Conservation (phyloP, 30 jellyfish, hydroid and myxozoan species). For the Sanderia malayensis region DNA sequence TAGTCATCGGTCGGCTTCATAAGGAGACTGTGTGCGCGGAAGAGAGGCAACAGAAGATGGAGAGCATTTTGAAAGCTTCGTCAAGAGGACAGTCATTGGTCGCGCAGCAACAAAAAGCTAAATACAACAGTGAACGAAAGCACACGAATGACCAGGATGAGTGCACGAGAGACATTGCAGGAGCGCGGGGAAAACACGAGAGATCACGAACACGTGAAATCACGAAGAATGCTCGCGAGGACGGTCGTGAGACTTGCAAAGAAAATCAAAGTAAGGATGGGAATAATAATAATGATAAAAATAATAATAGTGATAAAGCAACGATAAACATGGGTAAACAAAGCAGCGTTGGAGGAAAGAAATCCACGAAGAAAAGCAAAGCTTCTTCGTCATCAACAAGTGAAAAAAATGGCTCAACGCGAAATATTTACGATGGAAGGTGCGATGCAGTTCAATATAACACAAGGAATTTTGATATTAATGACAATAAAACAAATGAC, state of each 20-base stretch:
- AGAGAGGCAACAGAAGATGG: constrained; percentile 42
- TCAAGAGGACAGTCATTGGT: constrained; percentile 17
- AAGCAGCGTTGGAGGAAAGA: no score
- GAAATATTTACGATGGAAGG: no score
- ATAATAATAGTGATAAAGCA: neutral
- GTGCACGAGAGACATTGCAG: neutral
- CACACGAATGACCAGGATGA: neutral
- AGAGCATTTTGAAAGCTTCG: constrained; percentile 12
- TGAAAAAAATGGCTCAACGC: no score
- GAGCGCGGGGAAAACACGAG: neutral
- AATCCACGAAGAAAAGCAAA: no score
- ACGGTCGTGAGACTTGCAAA: no score
- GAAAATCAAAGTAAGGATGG: neutral
- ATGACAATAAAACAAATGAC: neutral
- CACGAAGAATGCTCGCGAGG: neutral
- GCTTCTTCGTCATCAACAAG: no score
- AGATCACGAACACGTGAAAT: neutral
- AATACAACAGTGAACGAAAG: neutral
- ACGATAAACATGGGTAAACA: no score
- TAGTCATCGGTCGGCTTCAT: constrained; percentile 21
- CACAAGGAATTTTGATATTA: neutral
- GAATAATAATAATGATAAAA: no score
- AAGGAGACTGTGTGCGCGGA: constrained; percentile 29
- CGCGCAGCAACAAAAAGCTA: no score
- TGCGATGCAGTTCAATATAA: no score